A percentile compares a stretch with the other conserved stretches of the same genome.
Conservation (phyloP, 2,797 vertebrate genomes). For the Okamejei kenojei region DNA sequence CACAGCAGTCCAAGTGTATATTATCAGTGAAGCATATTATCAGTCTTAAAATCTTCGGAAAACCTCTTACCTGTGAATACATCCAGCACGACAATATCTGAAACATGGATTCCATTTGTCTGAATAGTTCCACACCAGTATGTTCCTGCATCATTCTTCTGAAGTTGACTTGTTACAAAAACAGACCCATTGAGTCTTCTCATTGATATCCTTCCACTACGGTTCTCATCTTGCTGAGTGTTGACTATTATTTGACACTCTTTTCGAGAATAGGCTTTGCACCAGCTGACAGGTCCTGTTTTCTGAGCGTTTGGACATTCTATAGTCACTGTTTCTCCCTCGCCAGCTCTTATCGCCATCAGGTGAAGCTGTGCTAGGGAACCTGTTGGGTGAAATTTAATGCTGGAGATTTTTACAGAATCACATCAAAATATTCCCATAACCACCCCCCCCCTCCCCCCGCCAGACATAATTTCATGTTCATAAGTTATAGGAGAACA, state of each 20-base stretch:
- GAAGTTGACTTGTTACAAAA: not conserved
- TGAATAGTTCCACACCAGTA: not conserved
- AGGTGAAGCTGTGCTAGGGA: too few species aligned
- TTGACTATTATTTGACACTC: fast-evolving
- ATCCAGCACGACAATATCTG: not conserved
- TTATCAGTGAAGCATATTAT: not conserved
- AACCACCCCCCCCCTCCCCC: not conserved
- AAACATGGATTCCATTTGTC: fast-evolving
- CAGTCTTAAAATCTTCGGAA: not conserved
- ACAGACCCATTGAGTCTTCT: not conserved
- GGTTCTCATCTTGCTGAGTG: fast-evolving
- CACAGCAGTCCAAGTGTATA: not conserved
- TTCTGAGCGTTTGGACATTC: not conserved
- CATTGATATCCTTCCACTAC: not conserved
- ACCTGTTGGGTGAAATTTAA: not conserved
- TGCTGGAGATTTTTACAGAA: not conserved
- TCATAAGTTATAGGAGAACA: too few species aligned
- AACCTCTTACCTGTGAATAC: not conserved
- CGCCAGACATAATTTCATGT: too few species aligned
- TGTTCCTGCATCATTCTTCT: not conserved
- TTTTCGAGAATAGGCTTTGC: not conserved
- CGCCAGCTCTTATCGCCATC: not conserved
- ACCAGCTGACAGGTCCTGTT: not conserved
- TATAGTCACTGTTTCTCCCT: not conserved
- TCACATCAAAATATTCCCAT: not conserved